phyloP scores from a whole-genome alignment of 2,797 vertebrate species.

The Tenualosa ilisha region DNA sequence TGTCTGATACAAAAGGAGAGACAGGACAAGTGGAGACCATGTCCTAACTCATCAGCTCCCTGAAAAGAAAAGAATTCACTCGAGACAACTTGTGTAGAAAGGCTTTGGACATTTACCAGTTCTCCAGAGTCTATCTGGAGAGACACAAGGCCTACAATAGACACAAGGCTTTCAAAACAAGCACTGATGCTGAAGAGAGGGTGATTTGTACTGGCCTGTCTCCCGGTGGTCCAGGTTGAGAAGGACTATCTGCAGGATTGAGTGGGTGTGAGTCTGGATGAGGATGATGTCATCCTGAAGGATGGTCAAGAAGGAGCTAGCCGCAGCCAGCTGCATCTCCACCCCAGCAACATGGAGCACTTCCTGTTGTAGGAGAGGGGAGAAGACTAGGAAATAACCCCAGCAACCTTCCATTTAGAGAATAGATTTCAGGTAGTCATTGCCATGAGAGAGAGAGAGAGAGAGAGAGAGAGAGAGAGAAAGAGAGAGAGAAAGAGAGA shows the following conservation, averaged over 20 bases:
- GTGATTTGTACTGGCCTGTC: slow-evolving; percentile 73
- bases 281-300: slow-evolving; percentile 91
- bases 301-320: slow-evolving; percentile 87
- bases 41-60: neutral
- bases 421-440: neutral
- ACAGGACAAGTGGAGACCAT: neutral
- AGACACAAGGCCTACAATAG: neutral
- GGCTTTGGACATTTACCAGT: neutral
- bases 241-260: slow-evolving; percentile 90
- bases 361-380: slow-evolving; percentile 72
- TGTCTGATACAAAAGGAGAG: neutral
- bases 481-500: neutral
- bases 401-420: neutral
- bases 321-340: slow-evolving; percentile 91
- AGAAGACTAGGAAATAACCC: neutral
- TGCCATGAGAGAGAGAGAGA: neutral
- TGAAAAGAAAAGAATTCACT: neutral
- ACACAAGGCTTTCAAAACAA: neutral
- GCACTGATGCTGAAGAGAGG: neutral
- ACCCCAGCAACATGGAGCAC: slow-evolving; percentile 83
- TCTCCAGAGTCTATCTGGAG: neutral
- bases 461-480: neutral
- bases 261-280: slow-evolving; percentile 88
- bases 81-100: neutral
- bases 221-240: slow-evolving; percentile 91